Conservation (phyloP, 2,113 vertebrate genomes). For the Pomatostomus ruficeps region DNA sequence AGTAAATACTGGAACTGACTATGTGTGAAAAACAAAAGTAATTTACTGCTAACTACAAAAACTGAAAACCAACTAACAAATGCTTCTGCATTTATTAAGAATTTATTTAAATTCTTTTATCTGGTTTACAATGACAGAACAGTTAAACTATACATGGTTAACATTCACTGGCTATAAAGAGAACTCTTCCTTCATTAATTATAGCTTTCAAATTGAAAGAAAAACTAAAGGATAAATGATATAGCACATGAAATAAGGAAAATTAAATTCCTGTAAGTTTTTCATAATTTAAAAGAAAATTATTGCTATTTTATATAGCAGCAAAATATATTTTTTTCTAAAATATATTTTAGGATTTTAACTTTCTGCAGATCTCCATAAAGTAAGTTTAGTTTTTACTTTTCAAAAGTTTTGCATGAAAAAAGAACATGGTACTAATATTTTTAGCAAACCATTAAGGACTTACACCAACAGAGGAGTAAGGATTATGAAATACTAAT, state of each 20-base stretch:
- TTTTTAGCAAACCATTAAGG: not conserved
- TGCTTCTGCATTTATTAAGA: not conserved
- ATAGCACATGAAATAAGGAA: rapidly evolving
- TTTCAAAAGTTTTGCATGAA: not conserved
- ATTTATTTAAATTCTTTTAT: not conserved
- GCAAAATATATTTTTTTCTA: not conserved
- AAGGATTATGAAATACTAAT: not conserved
- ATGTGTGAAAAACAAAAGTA: not conserved
- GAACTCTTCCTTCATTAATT: not conserved
- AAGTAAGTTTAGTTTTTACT: not conserved
- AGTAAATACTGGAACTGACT: not conserved
- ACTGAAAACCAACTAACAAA: not conserved
- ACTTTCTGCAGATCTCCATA: not conserved
- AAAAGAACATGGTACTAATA: not conserved
- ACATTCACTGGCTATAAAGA: not conserved
- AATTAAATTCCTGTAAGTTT: not conserved
- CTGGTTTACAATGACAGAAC: not conserved
- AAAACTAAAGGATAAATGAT: not conserved
- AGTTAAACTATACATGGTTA: not conserved
- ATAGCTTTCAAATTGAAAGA: not conserved
- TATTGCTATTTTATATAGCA: not conserved
- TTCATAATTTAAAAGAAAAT: not conserved
- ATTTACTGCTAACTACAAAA: not conserved
- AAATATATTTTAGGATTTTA: not conserved
- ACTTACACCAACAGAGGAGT: not conserved